Percentiles rank a stretch among this genome's conserved stretches.
Conservation (phyloP, 2,113 vertebrate genomes). For the Aldabrachelys gigantea region DNA sequence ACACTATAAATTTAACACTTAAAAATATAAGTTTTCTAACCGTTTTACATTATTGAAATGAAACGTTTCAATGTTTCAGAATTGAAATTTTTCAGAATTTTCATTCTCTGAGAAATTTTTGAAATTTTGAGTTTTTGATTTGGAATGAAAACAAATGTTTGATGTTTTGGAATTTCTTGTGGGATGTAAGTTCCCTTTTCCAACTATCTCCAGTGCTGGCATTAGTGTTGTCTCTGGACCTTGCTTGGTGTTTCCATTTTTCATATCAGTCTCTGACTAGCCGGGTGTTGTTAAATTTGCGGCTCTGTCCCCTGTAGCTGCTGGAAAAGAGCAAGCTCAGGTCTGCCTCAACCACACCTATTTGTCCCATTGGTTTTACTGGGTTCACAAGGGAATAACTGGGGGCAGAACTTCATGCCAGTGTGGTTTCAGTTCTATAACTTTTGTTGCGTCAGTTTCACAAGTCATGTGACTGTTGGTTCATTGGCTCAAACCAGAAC, state of each 20-base stretch:
- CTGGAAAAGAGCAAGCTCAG: neutral
- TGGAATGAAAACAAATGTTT: constrained; percentile 51
- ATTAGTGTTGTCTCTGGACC: neutral
- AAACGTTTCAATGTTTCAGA: neutral
- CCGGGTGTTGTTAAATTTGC: neutral
- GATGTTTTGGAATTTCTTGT: constrained; percentile 32
- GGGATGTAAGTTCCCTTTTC: constrained; percentile 51
- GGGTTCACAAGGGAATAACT: neutral
- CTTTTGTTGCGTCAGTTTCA: neutral
- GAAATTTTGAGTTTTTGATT: constrained; percentile 56
- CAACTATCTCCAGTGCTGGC: neutral
- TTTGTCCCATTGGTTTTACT: neutral
- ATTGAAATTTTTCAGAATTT: neutral
- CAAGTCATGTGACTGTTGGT: neutral
- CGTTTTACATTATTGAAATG: constrained; percentile 34
- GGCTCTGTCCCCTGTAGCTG: neutral
- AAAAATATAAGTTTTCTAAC: constrained; percentile 27
- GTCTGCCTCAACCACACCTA: neutral
- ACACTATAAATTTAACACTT: constrained; percentile 12
- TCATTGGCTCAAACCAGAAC: constrained; percentile 3
- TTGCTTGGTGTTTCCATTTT: neutral
- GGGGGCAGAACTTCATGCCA: neutral
- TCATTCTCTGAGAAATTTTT: neutral
- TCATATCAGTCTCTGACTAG: neutral
- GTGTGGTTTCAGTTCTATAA: neutral